Conservation (phyloP, 1,140 invertebrate species). For the Euura lappo region DNA sequence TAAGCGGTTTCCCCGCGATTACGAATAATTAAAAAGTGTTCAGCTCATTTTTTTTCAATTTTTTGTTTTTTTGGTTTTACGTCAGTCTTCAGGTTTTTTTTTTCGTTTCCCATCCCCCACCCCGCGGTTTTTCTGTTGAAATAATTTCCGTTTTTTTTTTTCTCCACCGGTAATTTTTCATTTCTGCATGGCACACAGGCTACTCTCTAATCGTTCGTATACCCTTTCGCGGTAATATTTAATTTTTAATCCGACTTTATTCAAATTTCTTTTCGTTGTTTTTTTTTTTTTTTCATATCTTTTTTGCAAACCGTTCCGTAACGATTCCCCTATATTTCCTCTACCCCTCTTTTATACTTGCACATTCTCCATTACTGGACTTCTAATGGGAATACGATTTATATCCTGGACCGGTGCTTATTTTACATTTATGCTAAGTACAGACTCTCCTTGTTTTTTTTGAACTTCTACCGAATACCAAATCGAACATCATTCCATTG, state of each 20-base stretch:
- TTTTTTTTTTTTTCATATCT: not conserved
- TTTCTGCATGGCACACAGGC: slow-evolving; percentile 11
- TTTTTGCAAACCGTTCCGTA: not conserved
- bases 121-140: slow-evolving; percentile 11
- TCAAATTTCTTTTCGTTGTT: slow-evolving; percentile 41
- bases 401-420: slow-evolving; percentile 50
- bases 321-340: not conserved
- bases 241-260: slow-evolving; percentile 55
- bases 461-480: not conserved
- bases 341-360: slow-evolving; percentile 1
- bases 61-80: not conserved
- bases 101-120: not conserved
- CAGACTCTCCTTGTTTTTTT: not conserved
- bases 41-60: slow-evolving; percentile 18
- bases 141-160: slow-evolving; percentile 29
- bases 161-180: slow-evolving; percentile 27
- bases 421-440: slow-evolving; percentile 59
- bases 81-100: not conserved
- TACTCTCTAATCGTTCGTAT: slow-evolving; percentile 41
- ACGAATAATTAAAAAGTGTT: slow-evolving; percentile 36
- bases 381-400: slow-evolving; percentile 57
- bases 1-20: not conserved
- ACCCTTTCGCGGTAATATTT: slow-evolving; percentile 43
- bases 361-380: slow-evolving; percentile 12
- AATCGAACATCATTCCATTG: not conserved